phyloP scores from a whole-genome alignment of 2,888 invertebrate species.

The Heliconius ismenius region DNA sequence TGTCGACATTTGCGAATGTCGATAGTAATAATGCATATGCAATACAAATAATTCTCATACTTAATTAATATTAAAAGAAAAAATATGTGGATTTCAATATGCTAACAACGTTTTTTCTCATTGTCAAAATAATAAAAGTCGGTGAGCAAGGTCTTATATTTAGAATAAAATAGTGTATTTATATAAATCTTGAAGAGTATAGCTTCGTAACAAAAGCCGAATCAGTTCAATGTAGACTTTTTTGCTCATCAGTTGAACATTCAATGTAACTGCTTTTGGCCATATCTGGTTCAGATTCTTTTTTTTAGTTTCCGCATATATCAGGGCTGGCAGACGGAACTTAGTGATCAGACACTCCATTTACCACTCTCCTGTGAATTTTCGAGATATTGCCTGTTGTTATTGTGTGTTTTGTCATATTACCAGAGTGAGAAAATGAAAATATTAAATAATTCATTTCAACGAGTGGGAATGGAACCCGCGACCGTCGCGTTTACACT shows the following conservation, averaged over 20 bases:
- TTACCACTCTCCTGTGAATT: too few relatives aligned
- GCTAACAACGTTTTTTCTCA: constrained; percentile 3
- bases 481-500: too few relatives aligned
- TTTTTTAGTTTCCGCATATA: too few relatives aligned
- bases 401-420: too few relatives aligned
- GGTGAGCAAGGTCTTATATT: neutral
- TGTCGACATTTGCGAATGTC: neutral
- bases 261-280: too few relatives aligned
- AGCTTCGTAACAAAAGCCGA: constrained; percentile 8
- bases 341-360: too few relatives aligned
- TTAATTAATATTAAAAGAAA: neutral
- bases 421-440: too few relatives aligned
- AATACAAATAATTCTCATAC: neutral
- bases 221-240: neutral
- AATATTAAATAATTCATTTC: too few relatives aligned
- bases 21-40: neutral
- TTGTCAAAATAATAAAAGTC: neutral
- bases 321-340: too few relatives aligned
- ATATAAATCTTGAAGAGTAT: neutral
- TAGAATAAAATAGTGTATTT: neutral
- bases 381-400: too few relatives aligned
- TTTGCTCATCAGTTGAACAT: neutral
- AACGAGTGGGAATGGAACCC: too few relatives aligned
- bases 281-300: too few relatives aligned
- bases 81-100: neutral